phyloP scores from a whole-genome alignment of 2,797 vertebrate genomes.

The Delichon dasypus region DNA sequence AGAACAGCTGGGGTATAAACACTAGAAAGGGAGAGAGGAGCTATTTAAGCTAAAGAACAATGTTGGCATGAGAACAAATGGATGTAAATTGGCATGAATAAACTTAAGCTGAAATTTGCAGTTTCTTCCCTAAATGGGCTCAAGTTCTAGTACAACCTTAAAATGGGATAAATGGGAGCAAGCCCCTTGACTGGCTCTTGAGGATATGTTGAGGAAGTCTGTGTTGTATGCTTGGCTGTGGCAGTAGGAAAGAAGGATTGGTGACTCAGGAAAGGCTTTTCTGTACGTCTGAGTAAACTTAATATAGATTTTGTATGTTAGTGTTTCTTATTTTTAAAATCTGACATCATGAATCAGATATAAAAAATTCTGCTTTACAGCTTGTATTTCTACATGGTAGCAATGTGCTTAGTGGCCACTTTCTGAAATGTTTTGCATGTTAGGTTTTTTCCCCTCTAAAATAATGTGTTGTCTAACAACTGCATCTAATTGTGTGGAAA shows the following conservation, averaged over 20 bases:
- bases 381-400: not conserved
- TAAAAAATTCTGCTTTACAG: not conserved
- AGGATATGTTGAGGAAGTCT: not conserved
- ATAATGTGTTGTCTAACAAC: slow-evolving; percentile 20
- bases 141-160: not conserved
- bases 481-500: slow-evolving; percentile 25
- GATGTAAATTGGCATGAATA: not conserved
- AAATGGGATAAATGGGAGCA: not conserved
- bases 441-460: not conserved
- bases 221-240: not conserved
- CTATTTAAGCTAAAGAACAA: not conserved
- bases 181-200: not conserved
- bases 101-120: not conserved
- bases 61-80: not conserved
- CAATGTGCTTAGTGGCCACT: not conserved
- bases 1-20: not conserved
- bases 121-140: not conserved
- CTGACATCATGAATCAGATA: not conserved
- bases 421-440: not conserved
- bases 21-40: not conserved
- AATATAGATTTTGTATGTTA: not conserved
- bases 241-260: not conserved
- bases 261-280: not conserved
- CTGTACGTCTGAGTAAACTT: not conserved
- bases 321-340: slow-evolving; percentile 9